Evolutionary conservation across 1,140 invertebrate genomes (phyloP).

Genomic region (Maniola jurtina): DNA sequence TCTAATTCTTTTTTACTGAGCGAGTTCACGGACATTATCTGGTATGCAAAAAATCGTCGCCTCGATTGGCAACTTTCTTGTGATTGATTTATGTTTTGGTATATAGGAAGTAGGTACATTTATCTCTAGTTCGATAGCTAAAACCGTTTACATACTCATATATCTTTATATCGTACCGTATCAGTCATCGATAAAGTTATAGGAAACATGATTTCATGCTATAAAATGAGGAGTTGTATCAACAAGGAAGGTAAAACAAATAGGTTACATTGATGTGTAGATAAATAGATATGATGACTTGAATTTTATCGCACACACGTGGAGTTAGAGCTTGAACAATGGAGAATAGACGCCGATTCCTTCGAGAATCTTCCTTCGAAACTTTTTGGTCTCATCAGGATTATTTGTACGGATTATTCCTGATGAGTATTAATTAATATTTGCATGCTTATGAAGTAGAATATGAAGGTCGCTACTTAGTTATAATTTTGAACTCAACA

Average conservation of each 20-base stretch:
- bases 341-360: too few relatives aligned
- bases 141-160: not conserved
- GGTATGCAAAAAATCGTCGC: not conserved
- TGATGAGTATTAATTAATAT: too few relatives aligned
- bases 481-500: too few relatives aligned
- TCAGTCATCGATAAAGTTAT: not conserved
- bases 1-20: not conserved
- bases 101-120: not conserved
- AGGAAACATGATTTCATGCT: not conserved
- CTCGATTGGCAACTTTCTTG: not conserved
- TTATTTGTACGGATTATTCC: too few relatives aligned
- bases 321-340: too few relatives aligned
- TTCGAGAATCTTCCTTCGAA: too few relatives aligned
- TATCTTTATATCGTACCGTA: not conserved
- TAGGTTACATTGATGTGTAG: not conserved
- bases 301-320: too few relatives aligned
- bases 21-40: not conserved
- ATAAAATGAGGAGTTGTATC: not conserved
- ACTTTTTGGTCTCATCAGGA: too few relatives aligned
- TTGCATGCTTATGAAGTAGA: too few relatives aligned
- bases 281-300: not conserved
- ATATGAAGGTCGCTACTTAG: too few relatives aligned
- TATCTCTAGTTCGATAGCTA: not conserved
- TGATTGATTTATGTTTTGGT: not conserved
- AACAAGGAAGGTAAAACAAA: not conserved